These are phyloP conservation scores for Nomada flava DNA, from an alignment of 2,888 invertebrate genomes.

Conservation along the genomic window DNA sequence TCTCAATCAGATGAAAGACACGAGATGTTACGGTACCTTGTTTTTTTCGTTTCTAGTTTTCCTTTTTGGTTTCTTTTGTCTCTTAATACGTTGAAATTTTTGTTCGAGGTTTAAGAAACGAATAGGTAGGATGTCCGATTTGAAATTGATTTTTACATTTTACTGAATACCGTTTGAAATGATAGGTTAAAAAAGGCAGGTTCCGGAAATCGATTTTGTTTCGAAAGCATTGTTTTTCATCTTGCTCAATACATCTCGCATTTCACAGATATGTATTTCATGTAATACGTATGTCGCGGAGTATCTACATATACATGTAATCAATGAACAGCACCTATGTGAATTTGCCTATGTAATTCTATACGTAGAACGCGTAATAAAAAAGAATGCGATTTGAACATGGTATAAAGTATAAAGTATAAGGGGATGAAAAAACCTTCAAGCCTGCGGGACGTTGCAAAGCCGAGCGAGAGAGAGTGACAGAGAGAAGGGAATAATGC, in stretches of 20 bases:
- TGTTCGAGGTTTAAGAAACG: not conserved
- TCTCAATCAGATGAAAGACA: not conserved
- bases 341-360: too few relatives aligned
- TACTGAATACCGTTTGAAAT: constrained; percentile 8
- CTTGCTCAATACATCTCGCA: constrained; percentile 10
- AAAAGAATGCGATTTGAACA: too few relatives aligned
- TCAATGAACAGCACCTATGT: too few relatives aligned
- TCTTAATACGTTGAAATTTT: not conserved
- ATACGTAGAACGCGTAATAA: too few relatives aligned
- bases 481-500: too few relatives aligned
- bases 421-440: too few relatives aligned
- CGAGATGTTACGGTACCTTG: not conserved
- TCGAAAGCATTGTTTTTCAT: constrained; percentile 16
- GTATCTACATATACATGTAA: too few relatives aligned
- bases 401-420: too few relatives aligned
- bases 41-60: constrained; percentile 7
- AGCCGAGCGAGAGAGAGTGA: too few relatives aligned
- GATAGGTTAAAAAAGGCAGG: constrained; percentile 9
- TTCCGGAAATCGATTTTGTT: constrained; percentile 34
- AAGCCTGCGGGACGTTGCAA: too few relatives aligned
- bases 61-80: not conserved
- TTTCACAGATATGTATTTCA: not conserved
- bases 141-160: constrained; percentile 48
- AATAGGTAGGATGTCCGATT: not conserved
- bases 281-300: not conserved